phyloP scores from a whole-genome alignment of 2,888 invertebrate genomes.

The Athripsodes cinereus region DNA sequence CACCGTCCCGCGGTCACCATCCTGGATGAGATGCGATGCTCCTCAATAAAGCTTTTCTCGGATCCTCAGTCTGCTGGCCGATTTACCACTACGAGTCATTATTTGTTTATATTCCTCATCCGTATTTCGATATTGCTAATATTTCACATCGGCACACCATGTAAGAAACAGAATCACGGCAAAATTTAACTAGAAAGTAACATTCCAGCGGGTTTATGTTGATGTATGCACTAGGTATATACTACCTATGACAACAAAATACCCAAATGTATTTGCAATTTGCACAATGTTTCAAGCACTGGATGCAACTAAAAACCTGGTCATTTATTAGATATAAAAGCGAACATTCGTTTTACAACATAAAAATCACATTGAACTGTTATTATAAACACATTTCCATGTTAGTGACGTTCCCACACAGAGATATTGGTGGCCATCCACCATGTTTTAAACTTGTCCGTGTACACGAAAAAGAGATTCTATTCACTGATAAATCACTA shows the following conservation, averaged over 20 bases:
- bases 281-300: neutral
- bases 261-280: constrained; percentile 15
- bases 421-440: constrained; percentile 32
- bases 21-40: constrained; percentile 31
- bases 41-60: neutral
- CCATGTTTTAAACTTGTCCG: constrained; percentile 40
- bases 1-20: constrained; percentile 46
- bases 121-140: neutral
- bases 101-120: neutral
- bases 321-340: neutral
- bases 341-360: neutral
- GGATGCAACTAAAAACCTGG: neutral
- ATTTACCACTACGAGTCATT: neutral
- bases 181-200: neutral
- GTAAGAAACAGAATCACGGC: neutral
- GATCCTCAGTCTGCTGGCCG: neutral
- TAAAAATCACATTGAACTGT: constrained; percentile 29
- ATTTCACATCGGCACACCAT: neutral
- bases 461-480: constrained; percentile 42
- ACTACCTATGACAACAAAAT: constrained; percentile 23
- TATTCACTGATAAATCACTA: constrained; percentile 51
- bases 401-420: constrained; percentile 28
- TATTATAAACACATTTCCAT: constrained; percentile 6
- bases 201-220: constrained; percentile 10
- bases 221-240: constrained; percentile 10